Percentiles rank a stretch among this genome's conserved stretches.
Conservation (phyloP, 2,797 vertebrate genomes). For the Ispidina lecontei region DNA sequence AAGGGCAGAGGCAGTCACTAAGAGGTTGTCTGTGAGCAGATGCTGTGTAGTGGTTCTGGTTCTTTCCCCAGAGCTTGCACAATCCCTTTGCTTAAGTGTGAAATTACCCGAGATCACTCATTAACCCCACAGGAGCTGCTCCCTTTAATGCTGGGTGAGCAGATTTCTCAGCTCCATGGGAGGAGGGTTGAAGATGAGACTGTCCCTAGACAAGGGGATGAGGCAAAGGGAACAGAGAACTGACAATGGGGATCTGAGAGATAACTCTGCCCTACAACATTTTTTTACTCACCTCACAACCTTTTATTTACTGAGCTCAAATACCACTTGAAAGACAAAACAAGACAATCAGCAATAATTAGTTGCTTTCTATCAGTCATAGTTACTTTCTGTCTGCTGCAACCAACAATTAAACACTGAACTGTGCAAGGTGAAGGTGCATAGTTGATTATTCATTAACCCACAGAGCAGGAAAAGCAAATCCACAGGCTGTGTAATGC, state of each 20-base stretch:
- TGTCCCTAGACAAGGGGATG: not conserved
- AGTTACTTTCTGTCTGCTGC: not conserved
- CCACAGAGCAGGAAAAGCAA: not conserved
- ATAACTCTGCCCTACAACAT: not conserved
- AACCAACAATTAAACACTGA: not conserved
- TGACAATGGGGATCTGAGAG: not conserved
- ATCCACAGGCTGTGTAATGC: not conserved
- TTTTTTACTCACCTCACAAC: not conserved
- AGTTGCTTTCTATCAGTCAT: not conserved
- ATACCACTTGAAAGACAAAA: not conserved
- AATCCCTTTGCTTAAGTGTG: not conserved
- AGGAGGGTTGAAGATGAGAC: not conserved
- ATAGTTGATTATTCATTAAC: constrained; percentile 1
- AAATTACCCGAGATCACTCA: not conserved
- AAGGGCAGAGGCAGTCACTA: not conserved
- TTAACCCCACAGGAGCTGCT: not conserved
- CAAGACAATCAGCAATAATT: not conserved
- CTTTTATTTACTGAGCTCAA: not conserved
- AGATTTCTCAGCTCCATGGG: not conserved
- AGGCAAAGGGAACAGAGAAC: not conserved
- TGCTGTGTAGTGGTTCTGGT: not conserved
- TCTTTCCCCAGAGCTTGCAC: not conserved
- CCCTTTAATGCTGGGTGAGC: not conserved
- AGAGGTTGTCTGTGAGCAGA: not conserved
- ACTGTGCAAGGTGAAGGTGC: not conserved